Base-by-base conservation (phyloP, 2,797 vertebrate species). In the Coracias cyanogaster region DNA sequence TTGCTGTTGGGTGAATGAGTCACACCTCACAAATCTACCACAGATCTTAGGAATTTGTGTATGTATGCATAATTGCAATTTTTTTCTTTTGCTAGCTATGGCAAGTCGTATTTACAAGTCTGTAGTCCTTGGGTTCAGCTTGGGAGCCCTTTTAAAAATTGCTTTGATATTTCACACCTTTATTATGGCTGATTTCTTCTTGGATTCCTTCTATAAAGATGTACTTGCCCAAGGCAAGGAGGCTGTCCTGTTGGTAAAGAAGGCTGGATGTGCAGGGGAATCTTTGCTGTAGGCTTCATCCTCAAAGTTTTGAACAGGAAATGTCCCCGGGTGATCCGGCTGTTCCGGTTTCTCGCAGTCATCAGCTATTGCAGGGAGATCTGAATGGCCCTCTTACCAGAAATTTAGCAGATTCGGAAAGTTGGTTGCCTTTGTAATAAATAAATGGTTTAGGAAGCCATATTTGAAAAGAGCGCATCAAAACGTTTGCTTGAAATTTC, bases 211-310 rank as follows among this genome's bases (percentile, higher is more conserved):
- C 71, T 67, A 3, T 70, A 41, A 79, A 60, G 62, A 51, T 33
- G 55, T 66, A 31, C 54, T 95, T 86, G 66, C 92, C 86, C 80
- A 69, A 65, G 83, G 80, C 80, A 79, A 82, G 62, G 79, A 65
- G 39, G 24, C 26, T 22, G 17, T 19, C 8, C 43, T 66, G 14
- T 46, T 79, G 55, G 62, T 79, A 55, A 79, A 45, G 86, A 39
- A 86, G 15, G 29, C 14, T 61, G 49, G 62, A 15, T 79, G 7
- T 4, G 37, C 46, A 26, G 15, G n/a, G 71, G 29, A 74, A 39
- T 71, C n/a, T 76, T 66, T 71, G 67, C 58, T 71, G 31, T 35
- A 79, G 76, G 52, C 43, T 90, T 70, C 52, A 45, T 79, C 71
- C 80, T 71, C 39, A 3, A 65, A 66, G 62, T 58, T 70, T 48